Evolutionary conservation across 2,113 vertebrate species (phyloP).

Genomic region (Empidonax traillii): DNA sequence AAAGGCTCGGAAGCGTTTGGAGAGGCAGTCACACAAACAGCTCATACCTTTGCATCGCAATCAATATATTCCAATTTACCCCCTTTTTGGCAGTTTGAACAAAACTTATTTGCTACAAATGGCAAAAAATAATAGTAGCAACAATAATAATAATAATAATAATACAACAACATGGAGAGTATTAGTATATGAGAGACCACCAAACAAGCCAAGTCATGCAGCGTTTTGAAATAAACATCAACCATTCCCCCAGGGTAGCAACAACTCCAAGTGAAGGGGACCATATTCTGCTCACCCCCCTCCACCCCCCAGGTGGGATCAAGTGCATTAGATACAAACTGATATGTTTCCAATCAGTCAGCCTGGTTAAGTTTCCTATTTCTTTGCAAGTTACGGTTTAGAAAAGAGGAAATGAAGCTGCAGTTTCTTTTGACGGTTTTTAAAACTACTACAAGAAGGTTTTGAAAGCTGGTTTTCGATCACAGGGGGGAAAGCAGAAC

Average conservation of each 20-base stretch:
- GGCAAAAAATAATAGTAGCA: neutral
- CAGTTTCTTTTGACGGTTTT: constrained; percentile 37
- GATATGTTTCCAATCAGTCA: constrained; percentile 32
- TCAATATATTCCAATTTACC: constrained; percentile 55
- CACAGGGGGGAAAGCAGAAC: constrained; percentile 61
- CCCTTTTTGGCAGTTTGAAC: constrained; percentile 42
- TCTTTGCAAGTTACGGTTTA: constrained; percentile 48
- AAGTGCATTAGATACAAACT: constrained; percentile 1
- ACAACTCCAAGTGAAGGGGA: neutral
- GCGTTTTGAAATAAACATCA: constrained; percentile 29
- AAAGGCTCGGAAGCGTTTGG: constrained; percentile 63
- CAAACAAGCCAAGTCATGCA: constrained; percentile 50
- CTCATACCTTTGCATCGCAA: constrained; percentile 54
- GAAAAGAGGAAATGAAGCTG: constrained; percentile 48
- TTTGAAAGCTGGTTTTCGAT: constrained; percentile 58
- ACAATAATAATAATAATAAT: neutral
- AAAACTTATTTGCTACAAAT: constrained; percentile 57
- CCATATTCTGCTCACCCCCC: neutral
- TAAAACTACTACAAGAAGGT: constrained; percentile 55
- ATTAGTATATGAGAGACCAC: constrained; percentile 50
- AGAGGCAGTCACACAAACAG: constrained; percentile 63
- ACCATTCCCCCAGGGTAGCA: neutral
- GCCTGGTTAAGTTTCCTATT: constrained; percentile 51
- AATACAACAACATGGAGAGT: constrained; percentile 11
- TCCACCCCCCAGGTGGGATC: neutral